phyloP scores from a whole-genome alignment of 2,113 vertebrate species.

The Brevimyrus niger region DNA sequence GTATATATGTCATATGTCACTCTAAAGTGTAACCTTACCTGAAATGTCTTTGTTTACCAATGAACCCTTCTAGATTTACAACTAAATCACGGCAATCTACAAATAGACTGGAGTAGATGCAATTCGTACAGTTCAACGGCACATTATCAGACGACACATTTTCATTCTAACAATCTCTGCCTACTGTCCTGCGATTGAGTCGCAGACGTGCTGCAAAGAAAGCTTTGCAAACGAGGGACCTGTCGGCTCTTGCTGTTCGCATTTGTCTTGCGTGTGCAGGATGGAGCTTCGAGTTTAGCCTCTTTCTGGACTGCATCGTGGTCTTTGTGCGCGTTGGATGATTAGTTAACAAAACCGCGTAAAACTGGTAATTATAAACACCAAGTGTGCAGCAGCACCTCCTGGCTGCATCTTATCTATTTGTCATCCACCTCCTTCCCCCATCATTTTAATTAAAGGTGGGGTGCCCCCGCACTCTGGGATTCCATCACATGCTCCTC shows the following conservation, averaged over 20 bases:
- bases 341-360: background rate
- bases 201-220: background rate
- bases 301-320: background rate
- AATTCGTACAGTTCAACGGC: background rate
- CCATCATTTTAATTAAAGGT: background rate
- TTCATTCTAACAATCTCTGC: background rate
- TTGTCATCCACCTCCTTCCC: background rate
- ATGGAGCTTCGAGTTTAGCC: background rate
- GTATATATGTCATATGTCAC: background rate
- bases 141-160: background rate
- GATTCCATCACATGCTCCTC: background rate
- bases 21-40: background rate
- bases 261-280: background rate
- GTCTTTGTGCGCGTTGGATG: background rate
- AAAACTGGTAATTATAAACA: background rate
- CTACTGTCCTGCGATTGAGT: background rate
- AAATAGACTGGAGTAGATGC: background rate
- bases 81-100: background rate
- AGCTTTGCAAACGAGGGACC: background rate
- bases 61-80: background rate
- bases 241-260: background rate
- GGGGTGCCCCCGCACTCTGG: background rate
- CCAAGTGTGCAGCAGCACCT: background rate
- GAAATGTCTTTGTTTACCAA: background rate
- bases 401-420: background rate